Evolutionary conservation across 2,797 vertebrate genomes (phyloP), one percentile per base, ranked within the genome.

Genomic region (Paramormyrops hopkinsi): DNA sequence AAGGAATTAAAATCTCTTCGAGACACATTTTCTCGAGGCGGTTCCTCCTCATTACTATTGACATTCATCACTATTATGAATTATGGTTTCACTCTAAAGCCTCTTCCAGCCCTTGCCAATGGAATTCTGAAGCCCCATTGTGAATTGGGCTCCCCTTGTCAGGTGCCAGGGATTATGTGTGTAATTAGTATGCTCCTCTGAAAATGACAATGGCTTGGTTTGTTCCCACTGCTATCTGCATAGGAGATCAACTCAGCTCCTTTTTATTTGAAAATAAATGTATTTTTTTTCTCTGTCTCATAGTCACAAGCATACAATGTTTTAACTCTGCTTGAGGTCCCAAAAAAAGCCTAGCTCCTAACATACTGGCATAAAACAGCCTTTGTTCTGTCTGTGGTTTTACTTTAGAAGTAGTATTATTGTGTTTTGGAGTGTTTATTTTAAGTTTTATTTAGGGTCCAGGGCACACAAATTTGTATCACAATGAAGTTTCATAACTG

Each of bases 201-300:
- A 91, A 92, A 93, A 90, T 93, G 93, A 94, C 92, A 94, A 93
- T 92, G 89, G 91, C 90, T 54, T 90, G 51, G 88, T 91, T 91
- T 94, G 93, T 94, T 92, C 91, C 87, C 89, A 56, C 65, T 44
- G 25, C 88, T 92, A 88, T 92, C 92, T 92, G 73, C 91, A 92
- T 91, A 89, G 89, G 50, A 86, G 89, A 92, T 93, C 92, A 90
- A 84, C 90, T 88, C 86, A 90, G 88, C 87, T 90, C 53, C 59
- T 51, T 82, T 82, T 86, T 37, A 83, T 51, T 88, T 89, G 82
- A 69, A 69, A 69, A 69, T 69, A 54, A 90, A 76, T 65, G 51
- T 22, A 33, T 41, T 41, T 88, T 87, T 86, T 86, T 44, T 76
- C 9, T 29, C 73, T 14, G 33, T 46, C 33, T 14, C 89, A 53